A percentile compares a stretch with the other conserved stretches of the same genome.
Conservation (phyloP, 2,888 invertebrate genomes). For the Napeogenes inachia region DNA sequence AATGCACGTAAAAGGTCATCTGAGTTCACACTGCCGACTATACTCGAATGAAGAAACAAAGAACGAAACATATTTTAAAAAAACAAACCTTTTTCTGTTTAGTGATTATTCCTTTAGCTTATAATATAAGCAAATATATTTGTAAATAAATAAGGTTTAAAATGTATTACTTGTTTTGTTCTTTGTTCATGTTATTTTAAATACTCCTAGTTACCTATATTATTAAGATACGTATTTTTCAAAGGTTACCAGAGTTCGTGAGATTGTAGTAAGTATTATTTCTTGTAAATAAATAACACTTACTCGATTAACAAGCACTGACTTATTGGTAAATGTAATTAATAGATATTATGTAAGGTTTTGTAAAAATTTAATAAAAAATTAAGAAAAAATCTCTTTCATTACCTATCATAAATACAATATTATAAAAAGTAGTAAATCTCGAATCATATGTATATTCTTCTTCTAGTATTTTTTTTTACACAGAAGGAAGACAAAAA, state of each 20-base stretch:
- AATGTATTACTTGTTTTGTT: too few species aligned
- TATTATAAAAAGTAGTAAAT: too few species aligned
- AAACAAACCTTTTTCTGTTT: too few species aligned
- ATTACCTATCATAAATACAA: too few species aligned
- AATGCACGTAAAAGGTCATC: too few species aligned
- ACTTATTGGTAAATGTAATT: slow-evolving; percentile 33
- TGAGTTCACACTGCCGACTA: too few species aligned
- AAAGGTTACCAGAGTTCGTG: slow-evolving; percentile 48
- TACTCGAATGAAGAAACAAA: too few species aligned
- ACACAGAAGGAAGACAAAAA: too few species aligned
- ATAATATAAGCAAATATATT: too few species aligned
- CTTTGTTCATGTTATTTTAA: not conserved
- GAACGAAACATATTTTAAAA: too few species aligned
- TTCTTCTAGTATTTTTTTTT: not conserved
- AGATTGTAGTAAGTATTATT: slow-evolving; percentile 31
- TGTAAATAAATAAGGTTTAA: not conserved
- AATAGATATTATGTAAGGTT: slow-evolving; percentile 41
- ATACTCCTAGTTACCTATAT: slow-evolving; percentile 26
- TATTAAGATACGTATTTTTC: slow-evolving; percentile 41
- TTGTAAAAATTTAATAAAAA: slow-evolving; percentile 41
- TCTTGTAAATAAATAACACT: slow-evolving; percentile 16
- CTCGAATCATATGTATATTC: too few species aligned
- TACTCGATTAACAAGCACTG: slow-evolving; percentile 25
- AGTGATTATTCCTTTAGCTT: too few species aligned
- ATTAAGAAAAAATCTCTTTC: slow-evolving; percentile 26